These are phyloP conservation scores for Lagothrix lagotricha DNA, from an alignment of 2,797 vertebrate genomes.

Conservation along the genomic window DNA sequence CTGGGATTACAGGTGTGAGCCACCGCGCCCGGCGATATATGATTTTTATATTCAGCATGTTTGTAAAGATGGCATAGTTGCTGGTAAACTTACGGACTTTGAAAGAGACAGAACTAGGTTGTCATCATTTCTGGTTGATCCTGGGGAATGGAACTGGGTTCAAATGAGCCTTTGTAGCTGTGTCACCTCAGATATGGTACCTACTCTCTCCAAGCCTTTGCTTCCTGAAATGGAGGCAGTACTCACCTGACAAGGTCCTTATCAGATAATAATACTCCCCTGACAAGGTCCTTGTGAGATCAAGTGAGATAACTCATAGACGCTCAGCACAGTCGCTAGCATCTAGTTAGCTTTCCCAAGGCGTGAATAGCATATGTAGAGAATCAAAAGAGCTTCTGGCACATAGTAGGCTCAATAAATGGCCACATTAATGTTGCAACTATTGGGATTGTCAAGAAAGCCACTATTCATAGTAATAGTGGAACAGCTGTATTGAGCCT, in stretches of 20 bases:
- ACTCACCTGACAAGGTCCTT: neutral
- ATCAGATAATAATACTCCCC: neutral
- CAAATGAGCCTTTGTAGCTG: neutral
- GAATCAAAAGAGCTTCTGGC: neutral
- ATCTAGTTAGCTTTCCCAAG: neutral
- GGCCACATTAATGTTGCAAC: neutral
- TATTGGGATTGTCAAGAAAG: neutral
- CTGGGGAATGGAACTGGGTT: neutral
- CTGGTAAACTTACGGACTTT: neutral
- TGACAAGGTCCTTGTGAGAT: neutral
- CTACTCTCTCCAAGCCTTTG: neutral
- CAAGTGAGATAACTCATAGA: fast-evolving
- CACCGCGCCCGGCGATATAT: neutral
- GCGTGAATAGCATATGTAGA: fast-evolving
- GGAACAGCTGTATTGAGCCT: neutral
- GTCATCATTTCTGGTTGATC: neutral
- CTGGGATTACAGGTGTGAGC: no score
- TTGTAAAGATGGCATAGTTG: neutral
- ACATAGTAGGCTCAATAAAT: neutral
- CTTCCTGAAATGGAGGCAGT: neutral
- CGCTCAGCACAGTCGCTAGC: no score
- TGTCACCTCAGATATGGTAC: neutral
- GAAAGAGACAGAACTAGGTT: neutral
- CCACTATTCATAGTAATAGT: fast-evolving
- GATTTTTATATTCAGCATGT: neutral